Conservation (phyloP, 1,140 invertebrate species). For the Drosophila nannoptera region DNA sequence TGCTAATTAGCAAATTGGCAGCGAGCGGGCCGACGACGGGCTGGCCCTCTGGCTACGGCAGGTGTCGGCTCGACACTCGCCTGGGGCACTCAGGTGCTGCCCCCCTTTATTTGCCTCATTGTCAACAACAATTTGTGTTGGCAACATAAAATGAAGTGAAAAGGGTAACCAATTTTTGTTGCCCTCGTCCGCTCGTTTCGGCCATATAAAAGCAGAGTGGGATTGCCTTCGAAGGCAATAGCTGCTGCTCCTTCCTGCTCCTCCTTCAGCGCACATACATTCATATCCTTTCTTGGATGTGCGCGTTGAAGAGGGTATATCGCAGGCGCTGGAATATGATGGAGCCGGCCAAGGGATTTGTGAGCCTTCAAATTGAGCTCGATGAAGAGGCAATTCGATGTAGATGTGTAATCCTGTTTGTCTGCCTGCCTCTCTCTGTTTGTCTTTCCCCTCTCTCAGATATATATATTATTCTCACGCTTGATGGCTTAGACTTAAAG, state of each 20-base stretch:
- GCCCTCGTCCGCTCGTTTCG: conserved; percentile 29
- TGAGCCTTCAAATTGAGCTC: no score
- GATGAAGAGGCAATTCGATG: no score
- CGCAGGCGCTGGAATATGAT: no score
- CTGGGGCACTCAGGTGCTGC: neutral
- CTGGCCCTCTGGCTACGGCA: neutral
- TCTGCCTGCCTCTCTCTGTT: no score
- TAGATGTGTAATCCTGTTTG: no score
- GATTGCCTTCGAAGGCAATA: conserved; percentile 72
- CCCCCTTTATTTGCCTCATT: conserved; percentile 5
- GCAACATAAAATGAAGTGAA: conserved; percentile 63
- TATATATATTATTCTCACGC: no score
- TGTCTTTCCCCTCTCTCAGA: no score
- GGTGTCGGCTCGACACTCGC: neutral
- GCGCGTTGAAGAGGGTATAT: conserved; percentile 25
- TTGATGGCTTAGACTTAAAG: no score
- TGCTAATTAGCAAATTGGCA: conserved; percentile 71
- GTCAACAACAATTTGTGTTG: conserved; percentile 43
- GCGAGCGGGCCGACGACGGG: neutral
- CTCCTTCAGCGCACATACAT: conserved; percentile 10
- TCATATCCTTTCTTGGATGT: conserved; percentile 63
- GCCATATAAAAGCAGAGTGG: conserved; percentile 56
- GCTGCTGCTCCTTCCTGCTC: conserved; percentile 33
- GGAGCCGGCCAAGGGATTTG: no score
- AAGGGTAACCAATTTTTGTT: conserved; percentile 70